These are phyloP conservation scores for Amniataba percoides DNA, from an alignment of 2,797 vertebrate species.

Conservation along the genomic window DNA sequence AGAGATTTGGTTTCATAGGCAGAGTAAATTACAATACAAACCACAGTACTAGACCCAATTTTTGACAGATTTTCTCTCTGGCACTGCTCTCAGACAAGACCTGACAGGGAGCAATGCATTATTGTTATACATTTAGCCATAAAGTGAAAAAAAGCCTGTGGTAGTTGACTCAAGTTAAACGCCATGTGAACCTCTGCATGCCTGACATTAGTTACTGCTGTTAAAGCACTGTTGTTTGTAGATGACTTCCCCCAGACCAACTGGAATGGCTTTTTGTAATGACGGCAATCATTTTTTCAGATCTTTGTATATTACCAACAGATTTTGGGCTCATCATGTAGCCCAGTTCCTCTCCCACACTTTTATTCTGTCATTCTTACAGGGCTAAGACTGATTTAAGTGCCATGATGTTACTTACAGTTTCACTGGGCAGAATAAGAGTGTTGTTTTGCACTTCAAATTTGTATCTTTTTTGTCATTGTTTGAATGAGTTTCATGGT, in stretches of 20 bases:
- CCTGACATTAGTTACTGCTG: slow-evolving; percentile 14
- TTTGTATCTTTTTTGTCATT: not conserved
- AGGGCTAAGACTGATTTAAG: not conserved
- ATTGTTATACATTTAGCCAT: not conserved
- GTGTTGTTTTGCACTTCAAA: not conserved
- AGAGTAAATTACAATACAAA: not conserved
- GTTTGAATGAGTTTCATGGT: not conserved
- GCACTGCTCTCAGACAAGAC: not conserved
- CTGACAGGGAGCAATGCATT: not conserved
- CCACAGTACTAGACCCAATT: no score
- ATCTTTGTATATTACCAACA: slow-evolving; percentile 35
- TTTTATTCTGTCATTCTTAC: not conserved
- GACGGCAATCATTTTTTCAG: slow-evolving; percentile 40
- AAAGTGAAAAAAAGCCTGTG: not conserved
- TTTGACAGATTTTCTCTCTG: slow-evolving; percentile 5
- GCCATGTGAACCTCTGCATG: not conserved
- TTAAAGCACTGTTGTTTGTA: slow-evolving; percentile 33
- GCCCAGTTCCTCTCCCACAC: slow-evolving; percentile 5
- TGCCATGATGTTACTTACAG: slow-evolving; percentile 20
- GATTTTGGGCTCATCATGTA: slow-evolving; percentile 33
- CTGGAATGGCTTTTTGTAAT: slow-evolving; percentile 40
- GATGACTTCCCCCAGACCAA: slow-evolving; percentile 30
- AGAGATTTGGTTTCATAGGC: no score
- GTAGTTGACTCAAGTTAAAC: slow-evolving; percentile 7
- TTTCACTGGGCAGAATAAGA: slow-evolving; percentile 19